A percentile compares a stretch with the other conserved stretches of the same genome.
These are phyloP conservation scores for Nephrotoma guestfalica DNA, from an alignment of 2,888 invertebrate genomes.

Conservation along the genomic window DNA sequence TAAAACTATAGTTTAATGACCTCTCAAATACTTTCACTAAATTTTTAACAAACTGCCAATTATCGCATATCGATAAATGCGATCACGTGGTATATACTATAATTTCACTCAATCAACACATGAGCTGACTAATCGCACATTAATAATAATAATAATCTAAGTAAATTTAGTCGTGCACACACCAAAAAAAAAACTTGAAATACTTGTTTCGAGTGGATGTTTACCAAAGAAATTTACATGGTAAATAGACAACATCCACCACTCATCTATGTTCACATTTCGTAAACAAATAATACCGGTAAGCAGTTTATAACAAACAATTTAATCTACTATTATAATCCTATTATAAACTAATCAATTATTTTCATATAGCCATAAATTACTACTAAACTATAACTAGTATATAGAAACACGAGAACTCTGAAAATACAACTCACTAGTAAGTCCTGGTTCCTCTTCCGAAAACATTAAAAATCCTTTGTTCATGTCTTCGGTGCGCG, in stretches of 20 bases:
- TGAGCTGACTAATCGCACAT: neutral
- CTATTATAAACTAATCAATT: neutral
- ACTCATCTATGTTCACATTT: neutral
- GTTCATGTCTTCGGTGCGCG: constrained; percentile 84
- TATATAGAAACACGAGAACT: neutral
- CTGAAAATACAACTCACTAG: constrained; percentile 51
- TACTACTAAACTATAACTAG: neutral
- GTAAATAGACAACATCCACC: neutral
- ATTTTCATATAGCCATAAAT: neutral
- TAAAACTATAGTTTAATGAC: neutral
- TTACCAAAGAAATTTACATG: neutral
- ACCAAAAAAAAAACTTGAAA: neutral
- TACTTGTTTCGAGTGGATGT: neutral
- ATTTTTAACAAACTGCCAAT: neutral
- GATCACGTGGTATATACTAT: neutral
- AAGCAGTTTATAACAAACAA: neutral
- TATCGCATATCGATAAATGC: too few species aligned
- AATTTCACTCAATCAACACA: neutral
- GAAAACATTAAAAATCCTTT: constrained; percentile 80
- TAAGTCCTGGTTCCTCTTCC: constrained; percentile 67
- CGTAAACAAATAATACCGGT: neutral
- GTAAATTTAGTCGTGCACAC: neutral
- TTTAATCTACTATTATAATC: neutral
- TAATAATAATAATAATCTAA: neutral
- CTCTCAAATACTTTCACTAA: neutral